Evolutionary conservation across 2,797 vertebrate genomes (phyloP), one percentile per base, ranked within the genome.

Genomic region (Jordanella pulchra): DNA sequence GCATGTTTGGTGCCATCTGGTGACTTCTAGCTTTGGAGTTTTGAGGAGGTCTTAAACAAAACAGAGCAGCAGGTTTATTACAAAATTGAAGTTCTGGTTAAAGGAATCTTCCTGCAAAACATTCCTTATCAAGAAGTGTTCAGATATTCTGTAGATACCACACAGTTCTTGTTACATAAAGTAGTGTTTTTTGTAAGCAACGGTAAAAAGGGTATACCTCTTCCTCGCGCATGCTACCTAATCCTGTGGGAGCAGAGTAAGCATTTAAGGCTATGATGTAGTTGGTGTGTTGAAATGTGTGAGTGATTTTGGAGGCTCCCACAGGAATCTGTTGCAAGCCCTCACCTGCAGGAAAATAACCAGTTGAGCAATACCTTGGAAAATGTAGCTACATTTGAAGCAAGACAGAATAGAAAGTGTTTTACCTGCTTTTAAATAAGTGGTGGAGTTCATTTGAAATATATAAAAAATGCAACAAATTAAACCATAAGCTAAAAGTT

Each of bases 1-100:
- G 89, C 80, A 87, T 87, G 86, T 90, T 87, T 92, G 88, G 88
- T 89, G 90, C 92, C 92, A 92, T 90, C 91, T 93, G 90, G 83
- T 89, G 89, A 89, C 83, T 91, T 88, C 69, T 84, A 87, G 80
- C 75, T 44, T 60, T 82, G 71, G 89, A 81, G 63, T 80, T n/a
- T n/a, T 78, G 69, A 76, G 75, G 77, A 23, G 51, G 42, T 83
- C 67, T 80, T 76, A 69, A 77, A 84, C 79, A 78, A 58, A 81
- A 44, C 0, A 68, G 70, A 89, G 84, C 88, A 89, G 89, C 87
- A 88, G 86, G 73, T 68, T 48, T 65, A 11, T 64, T 67, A 71
- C 76, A 30, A 73, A 65, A 82, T 65, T 6, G 32, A 39, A 39
- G 23, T 69, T 69, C 55, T 76, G 58, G 54, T 53, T 77, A 54